A percentile compares a stretch with the other conserved stretches of the same genome.
Conservation (phyloP, 2,113 vertebrate genomes). For the Grallaria varia region DNA sequence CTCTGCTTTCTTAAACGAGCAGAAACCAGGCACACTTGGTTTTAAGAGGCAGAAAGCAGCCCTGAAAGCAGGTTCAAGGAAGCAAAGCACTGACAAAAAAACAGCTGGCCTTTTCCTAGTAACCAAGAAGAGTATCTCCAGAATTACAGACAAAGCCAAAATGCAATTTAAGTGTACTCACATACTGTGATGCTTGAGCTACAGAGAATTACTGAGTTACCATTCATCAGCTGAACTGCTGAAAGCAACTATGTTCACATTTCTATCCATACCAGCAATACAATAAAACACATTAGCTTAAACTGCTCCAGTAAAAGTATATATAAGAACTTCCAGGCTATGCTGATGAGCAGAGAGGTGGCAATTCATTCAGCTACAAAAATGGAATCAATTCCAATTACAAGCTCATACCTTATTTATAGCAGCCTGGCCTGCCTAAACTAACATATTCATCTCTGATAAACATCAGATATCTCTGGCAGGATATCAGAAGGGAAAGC, state of each 20-base stretch:
- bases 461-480: not conserved
- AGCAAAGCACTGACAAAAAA: not conserved
- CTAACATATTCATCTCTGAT: not conserved
- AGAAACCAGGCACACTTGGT: not conserved
- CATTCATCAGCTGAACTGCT: not conserved
- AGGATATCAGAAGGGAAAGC: not conserved
- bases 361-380: slow-evolving; percentile 7
- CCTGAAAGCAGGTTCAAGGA: not conserved
- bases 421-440: not conserved
- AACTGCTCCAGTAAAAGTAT: not conserved
- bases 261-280: not conserved
- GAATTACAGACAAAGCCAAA: not conserved
- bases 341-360: not conserved
- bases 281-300: not conserved
- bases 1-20: not conserved
- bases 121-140: not conserved
- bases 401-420: slow-evolving; percentile 33
- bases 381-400: slow-evolving; percentile 8
- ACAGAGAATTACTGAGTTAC: not conserved
- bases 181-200: not conserved
- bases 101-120: not conserved
- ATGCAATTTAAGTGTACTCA: not conserved
- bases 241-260: not conserved
- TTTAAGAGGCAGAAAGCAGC: not conserved
- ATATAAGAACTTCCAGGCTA: not conserved